Evolutionary conservation across 2,797 vertebrate genomes (phyloP).

Genomic region (Merluccius polli): DNA sequence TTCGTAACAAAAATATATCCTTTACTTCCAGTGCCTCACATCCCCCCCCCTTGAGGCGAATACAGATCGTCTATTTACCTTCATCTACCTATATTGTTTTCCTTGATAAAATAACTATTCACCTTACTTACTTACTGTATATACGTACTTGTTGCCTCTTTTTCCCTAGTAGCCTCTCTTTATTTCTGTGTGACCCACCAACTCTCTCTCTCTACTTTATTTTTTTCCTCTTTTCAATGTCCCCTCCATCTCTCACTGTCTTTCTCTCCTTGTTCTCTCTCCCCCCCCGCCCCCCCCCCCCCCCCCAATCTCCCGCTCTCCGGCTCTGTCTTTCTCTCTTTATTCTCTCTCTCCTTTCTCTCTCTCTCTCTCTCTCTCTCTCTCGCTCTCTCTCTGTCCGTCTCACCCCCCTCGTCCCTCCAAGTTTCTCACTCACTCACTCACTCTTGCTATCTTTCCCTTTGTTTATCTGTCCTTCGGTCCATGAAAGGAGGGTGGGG

Average conservation of each 20-base stretch:
- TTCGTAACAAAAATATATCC: too few species aligned
- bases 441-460: slow-evolving; percentile 6
- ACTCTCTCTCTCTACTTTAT: too few species aligned
- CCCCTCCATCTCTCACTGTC: slow-evolving; percentile 1
- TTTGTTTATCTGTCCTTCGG: slow-evolving; percentile 34
- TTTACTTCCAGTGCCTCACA: too few species aligned
- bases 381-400: slow-evolving; percentile 8
- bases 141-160: slow-evolving; percentile 19
- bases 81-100: too few species aligned
- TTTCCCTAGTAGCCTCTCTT: slow-evolving; percentile 17
- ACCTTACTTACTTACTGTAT: too few species aligned
- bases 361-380: slow-evolving; percentile 10
- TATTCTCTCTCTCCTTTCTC: neutral
- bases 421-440: slow-evolving; percentile 36
- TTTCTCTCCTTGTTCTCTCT: slow-evolving; percentile 10
- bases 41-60: too few species aligned
- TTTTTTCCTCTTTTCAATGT: too few species aligned
- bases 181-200: too few species aligned
- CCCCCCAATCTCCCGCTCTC: too few species aligned
- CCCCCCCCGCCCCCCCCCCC: too few species aligned
- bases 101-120: slow-evolving; percentile 2
- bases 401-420: slow-evolving; percentile 25
- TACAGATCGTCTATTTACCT: neutral
- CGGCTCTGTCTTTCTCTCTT: too few species aligned
- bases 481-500: slow-evolving; percentile 38